These are phyloP conservation scores for Scaptomyza montana DNA, from an alignment of 1,140 invertebrate genomes.

Conservation along the genomic window DNA sequence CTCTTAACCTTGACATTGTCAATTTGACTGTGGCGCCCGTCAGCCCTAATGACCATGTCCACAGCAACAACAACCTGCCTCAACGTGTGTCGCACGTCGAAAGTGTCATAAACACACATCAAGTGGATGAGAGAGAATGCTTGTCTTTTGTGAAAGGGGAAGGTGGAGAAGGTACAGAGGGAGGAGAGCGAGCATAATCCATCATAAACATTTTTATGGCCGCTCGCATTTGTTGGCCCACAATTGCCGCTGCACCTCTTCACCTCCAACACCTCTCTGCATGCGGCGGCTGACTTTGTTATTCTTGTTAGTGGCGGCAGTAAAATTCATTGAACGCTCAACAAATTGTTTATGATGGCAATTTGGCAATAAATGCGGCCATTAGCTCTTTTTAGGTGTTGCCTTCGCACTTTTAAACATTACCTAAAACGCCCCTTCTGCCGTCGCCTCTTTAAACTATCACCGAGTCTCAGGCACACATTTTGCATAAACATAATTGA, in stretches of 20 bases:
- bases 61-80: constrained; percentile 59
- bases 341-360: constrained; percentile 81
- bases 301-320: constrained; percentile 63
- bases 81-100: constrained; percentile 73
- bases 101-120: constrained; percentile 69
- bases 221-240: constrained; percentile 64
- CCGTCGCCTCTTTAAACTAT: not conserved
- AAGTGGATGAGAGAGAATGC: constrained; percentile 56
- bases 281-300: constrained; percentile 35
- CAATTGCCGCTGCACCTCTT: constrained; percentile 11
- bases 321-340: constrained; percentile 81
- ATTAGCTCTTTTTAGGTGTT: constrained; percentile 80
- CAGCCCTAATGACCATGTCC: constrained; percentile 54
- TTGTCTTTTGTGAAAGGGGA: constrained; percentile 11
- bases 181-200: constrained; percentile 68
- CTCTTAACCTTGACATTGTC: constrained; percentile 81
- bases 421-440: constrained; percentile 10
- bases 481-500: constrained; percentile 22
- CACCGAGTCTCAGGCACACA: not conserved
- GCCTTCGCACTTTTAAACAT: constrained; percentile 62
- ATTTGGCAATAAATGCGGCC: constrained; percentile 79
- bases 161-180: not conserved
- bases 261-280: too few relatives aligned
- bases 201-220: constrained; percentile 82
- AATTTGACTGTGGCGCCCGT: constrained; percentile 36